Evolutionary conservation across 2,113 vertebrate genomes (phyloP).

Genomic region (Halcyon malimbica): DNA sequence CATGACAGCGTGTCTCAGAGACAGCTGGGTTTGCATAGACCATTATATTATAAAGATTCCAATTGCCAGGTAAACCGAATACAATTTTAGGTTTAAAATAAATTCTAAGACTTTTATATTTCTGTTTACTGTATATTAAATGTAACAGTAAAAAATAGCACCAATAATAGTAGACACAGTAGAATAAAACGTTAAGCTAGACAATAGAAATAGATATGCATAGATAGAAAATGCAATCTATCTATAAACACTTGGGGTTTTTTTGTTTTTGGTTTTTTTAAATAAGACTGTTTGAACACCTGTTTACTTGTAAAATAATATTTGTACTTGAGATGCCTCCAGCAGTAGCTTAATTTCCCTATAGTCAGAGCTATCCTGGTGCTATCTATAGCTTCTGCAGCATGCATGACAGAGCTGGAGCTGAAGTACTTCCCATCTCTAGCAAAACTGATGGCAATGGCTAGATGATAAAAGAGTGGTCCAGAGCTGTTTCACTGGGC

Average conservation of each 20-base stretch:
- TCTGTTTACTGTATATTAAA: background rate
- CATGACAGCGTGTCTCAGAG: background rate
- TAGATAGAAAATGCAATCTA: background rate
- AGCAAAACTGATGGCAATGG: background rate
- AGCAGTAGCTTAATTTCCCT: background rate
- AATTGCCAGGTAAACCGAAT: background rate
- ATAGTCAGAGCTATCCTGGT: background rate
- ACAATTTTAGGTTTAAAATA: background rate
- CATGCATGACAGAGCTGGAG: background rate
- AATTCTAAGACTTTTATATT: background rate
- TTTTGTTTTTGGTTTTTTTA: background rate
- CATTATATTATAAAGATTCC: background rate
- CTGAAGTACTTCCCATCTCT: background rate
- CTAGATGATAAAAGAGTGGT: background rate
- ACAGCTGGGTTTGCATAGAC: background rate
- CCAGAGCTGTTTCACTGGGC: background rate
- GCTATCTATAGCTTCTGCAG: background rate
- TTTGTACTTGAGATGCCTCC: background rate
- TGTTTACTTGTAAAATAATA: background rate
- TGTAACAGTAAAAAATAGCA: background rate
- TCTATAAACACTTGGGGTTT: background rate
- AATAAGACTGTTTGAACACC: background rate
- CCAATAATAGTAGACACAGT: background rate
- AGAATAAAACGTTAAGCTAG: background rate
- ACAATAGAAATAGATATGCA: background rate